Evolutionary conservation across 2,113 vertebrate species (phyloP), one percentile per base, ranked within the genome.

Genomic region (Tringa solitaria): DNA sequence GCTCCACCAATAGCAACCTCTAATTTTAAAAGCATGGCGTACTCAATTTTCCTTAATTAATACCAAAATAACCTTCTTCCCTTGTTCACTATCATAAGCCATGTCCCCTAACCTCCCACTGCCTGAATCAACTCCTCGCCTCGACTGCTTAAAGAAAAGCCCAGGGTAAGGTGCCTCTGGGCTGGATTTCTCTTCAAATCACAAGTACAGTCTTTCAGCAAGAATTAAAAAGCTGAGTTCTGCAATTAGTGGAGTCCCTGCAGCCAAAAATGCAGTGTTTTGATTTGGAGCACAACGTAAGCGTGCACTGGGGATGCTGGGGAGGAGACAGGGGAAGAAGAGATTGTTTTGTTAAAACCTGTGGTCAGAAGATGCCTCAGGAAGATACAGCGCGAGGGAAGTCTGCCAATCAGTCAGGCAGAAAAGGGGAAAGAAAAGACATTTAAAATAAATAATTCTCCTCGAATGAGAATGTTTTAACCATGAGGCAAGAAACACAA

Each of bases 261-360:
- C 68, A 72, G 68, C 51, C 67, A 19, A 41, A 76, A 85, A 10
- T 0, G 27, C 26, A 6, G 30, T 23, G 61, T 3, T 28, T 70
- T 57, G 8, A 7, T 9, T 14, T n/a, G 85, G 1, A n/a, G 50
- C 33, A 39, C 12, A 1, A 6, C 0, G 4, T 3, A 30, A 14
- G 54, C 39, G 21, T 73, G 46, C 56, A 3, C 1, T 19, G 83
- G 84, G 76, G 76, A 35, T 4, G 68, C 19, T 35, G 30, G 39
- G 75, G 79, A 70, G 39, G 70, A 45, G 70, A 19, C 32, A 3
- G 0, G 0, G 87, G 64, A 23, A 56, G 24, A 35, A 54, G 23
- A 32, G 46, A 21, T 3, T 1, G 8, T 9, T 76, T 57, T 41
- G 22, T 11, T 8, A 28, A n/a, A 57, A 21, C 35, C 10, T 35